These are phyloP conservation scores for Tortricodes alternella DNA, from an alignment of 2,888 invertebrate species.

Conservation along the genomic window DNA sequence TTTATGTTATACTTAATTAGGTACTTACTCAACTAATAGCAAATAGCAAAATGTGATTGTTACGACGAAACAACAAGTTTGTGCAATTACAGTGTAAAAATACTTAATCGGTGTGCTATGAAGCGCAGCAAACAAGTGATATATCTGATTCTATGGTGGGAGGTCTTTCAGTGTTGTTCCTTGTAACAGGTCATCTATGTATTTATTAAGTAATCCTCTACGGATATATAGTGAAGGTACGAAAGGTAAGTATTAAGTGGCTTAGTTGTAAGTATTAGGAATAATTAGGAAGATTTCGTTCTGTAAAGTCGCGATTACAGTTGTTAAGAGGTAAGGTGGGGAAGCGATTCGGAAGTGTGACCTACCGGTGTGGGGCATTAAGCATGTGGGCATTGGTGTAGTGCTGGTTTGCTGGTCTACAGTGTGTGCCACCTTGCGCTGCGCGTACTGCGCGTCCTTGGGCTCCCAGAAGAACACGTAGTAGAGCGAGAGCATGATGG, in stretches of 20 bases:
- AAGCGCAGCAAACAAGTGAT: conserved; percentile 15
- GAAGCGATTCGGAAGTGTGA: conserved; percentile 71
- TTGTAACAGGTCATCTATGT: conserved; percentile 15
- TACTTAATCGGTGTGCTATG: conserved; percentile 15
- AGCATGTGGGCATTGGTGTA: conserved; percentile 81
- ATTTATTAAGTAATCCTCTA: conserved; percentile 15
- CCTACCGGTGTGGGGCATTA: conserved; percentile 80
- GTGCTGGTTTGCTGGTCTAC: conserved; percentile 79
- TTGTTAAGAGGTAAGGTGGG: conserved; percentile 33
- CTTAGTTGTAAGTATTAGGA: conserved; percentile 4
- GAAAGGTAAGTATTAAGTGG: conserved; percentile 4
- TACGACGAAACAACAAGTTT: background rate
- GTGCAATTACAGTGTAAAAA: conserved; percentile 13
- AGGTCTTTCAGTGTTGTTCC: conserved; percentile 4
- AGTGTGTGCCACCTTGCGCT: conserved; percentile 78
- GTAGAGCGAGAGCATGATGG: conserved; percentile 95
- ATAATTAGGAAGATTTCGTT: conserved; percentile 5
- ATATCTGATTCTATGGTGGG: conserved; percentile 24
- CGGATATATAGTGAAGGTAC: conserved; percentile 14
- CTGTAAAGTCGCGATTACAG: conserved; percentile 36
- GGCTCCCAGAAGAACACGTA: conserved; percentile 98
- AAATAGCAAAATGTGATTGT: no score
- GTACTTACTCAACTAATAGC: no score
- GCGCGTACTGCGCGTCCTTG: conserved; percentile 79
- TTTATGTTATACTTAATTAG: no score